Conservation (phyloP, 2,797 vertebrate genomes). For the Morus bassanus region DNA sequence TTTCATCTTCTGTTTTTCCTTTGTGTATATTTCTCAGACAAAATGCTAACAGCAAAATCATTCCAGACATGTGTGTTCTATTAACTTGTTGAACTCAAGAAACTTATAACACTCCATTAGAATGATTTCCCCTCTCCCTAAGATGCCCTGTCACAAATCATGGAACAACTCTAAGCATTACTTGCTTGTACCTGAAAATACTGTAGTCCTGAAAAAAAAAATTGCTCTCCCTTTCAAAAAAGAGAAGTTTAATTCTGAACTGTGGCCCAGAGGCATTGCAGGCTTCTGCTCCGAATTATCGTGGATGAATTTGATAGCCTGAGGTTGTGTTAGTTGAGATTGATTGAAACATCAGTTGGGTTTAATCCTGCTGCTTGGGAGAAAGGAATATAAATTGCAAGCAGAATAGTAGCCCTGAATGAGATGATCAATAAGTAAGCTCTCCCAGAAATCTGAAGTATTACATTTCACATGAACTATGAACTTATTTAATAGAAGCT, state of each 20-base stretch:
- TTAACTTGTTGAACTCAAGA: constrained; percentile 49
- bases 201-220: neutral
- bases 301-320: neutral
- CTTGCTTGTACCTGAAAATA: constrained; percentile 1
- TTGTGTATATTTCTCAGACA: constrained; percentile 18
- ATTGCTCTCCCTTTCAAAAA: neutral
- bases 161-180: neutral
- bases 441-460: neutral
- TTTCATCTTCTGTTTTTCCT: constrained; percentile 35
- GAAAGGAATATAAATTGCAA: constrained; percentile 27
- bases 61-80: constrained; percentile 45
- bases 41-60: constrained; percentile 14
- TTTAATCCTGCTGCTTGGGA: constrained; percentile 37
- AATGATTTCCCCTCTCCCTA: constrained; percentile 19
- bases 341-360: constrained; percentile 54
- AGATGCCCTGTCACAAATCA: constrained; percentile 18
- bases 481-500: constrained; percentile 20
- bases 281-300: neutral
- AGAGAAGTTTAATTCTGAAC: constrained; percentile 30
- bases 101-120: constrained; percentile 43
- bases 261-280: neutral
- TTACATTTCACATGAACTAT: constrained; percentile 25
- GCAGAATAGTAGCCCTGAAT: neutral
- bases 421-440: constrained; percentile 17
- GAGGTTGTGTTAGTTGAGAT: neutral